Evolutionary conservation across 2,797 vertebrate genomes (phyloP).

Genomic region (Botia kubotai): DNA sequence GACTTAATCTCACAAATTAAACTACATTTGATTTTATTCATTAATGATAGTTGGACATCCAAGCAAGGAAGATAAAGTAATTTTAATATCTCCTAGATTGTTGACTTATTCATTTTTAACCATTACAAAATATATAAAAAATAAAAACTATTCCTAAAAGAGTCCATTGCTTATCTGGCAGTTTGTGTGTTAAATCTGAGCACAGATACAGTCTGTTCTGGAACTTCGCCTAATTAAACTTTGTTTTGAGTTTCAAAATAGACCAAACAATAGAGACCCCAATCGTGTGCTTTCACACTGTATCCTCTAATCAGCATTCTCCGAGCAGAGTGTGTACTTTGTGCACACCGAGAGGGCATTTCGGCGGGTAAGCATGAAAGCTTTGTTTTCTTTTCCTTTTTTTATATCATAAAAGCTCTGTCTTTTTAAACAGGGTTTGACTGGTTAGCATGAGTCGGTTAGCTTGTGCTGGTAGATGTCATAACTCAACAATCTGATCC

Average conservation of each 20-base stretch:
- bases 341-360: constrained; percentile 1
- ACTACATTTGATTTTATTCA: not conserved
- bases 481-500: too few relatives aligned
- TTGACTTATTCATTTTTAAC: too few relatives aligned
- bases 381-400: not conserved
- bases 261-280: constrained; percentile 23
- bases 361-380: not conserved
- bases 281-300: constrained; percentile 6
- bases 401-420: not conserved
- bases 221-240: constrained; percentile 35
- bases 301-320: constrained; percentile 15
- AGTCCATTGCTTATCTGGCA: not conserved
- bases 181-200: not conserved
- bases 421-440: not conserved
- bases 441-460: too few relatives aligned
- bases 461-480: too few relatives aligned
- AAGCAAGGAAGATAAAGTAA: too few relatives aligned
- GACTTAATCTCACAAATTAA: not conserved
- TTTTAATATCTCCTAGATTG: too few relatives aligned
- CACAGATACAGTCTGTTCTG: not conserved
- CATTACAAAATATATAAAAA: too few relatives aligned
- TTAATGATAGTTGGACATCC: too few relatives aligned
- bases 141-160: too few relatives aligned
- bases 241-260: constrained; percentile 13
- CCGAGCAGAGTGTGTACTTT: not conserved